phyloP scores from a whole-genome alignment of 2,113 vertebrate genomes.

The Oncorhynchus mykiss region DNA sequence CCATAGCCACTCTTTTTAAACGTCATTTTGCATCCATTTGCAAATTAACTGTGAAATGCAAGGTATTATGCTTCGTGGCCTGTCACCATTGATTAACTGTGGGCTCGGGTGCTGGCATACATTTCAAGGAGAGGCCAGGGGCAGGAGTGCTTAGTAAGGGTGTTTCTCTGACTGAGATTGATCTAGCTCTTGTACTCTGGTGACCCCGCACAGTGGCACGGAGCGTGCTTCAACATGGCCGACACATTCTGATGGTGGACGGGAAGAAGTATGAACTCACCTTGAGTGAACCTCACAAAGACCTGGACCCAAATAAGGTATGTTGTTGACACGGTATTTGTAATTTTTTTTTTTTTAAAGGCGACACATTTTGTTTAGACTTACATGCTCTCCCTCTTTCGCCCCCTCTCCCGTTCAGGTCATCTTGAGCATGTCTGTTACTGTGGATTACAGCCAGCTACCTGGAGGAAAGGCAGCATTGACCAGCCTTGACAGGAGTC shows the following conservation, averaged over 20 bases:
- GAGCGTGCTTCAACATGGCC: conserved; percentile 58
- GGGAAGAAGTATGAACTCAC: conserved; percentile 65
- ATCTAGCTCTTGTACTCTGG: conserved; percentile 49
- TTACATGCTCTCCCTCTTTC: neutral
- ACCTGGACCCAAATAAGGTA: conserved; percentile 75
- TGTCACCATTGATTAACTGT: conserved; percentile 42
- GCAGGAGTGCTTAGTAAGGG: conserved; percentile 52
- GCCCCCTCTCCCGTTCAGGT: conserved; percentile 59
- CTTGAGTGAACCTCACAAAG: conserved; percentile 49
- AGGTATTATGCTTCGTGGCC: conserved; percentile 17
- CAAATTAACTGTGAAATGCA: neutral
- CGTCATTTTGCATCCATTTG: conserved; percentile 15
- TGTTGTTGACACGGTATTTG: neutral
- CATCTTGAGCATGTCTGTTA: conserved; percentile 62
- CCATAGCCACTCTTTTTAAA: neutral
- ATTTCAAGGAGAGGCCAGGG: conserved; percentile 35
- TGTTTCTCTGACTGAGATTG: conserved; percentile 46
- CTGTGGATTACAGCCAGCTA: conserved; percentile 71
- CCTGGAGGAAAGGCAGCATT: conserved; percentile 62
- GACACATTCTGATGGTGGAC: conserved; percentile 71
- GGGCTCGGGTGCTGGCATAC: conserved; percentile 39
- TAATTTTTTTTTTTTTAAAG: no score
- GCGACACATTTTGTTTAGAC: neutral
- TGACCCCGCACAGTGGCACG: conserved; percentile 70
- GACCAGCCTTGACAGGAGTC: conserved; percentile 52